Percentiles rank a stretch among this genome's conserved stretches.
phyloP scores from a whole-genome alignment of 2,113 vertebrate genomes.

The Cyprinodon brontotheroides region DNA sequence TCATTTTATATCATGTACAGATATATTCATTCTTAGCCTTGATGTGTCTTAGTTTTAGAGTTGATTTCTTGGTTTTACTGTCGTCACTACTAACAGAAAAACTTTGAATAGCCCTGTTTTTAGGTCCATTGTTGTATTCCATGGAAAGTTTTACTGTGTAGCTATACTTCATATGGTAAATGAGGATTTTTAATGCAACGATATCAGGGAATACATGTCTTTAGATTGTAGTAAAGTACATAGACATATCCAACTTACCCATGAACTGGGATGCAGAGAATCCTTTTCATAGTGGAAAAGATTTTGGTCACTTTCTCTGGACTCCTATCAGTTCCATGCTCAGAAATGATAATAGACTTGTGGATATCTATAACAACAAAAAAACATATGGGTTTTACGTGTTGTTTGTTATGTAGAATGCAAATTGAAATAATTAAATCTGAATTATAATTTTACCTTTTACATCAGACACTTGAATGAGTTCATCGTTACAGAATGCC shows the following conservation, averaged over 20 bases:
- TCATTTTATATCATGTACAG: too few species aligned
- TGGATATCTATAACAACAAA: slow-evolving; percentile 82
- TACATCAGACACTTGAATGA: slow-evolving; percentile 87
- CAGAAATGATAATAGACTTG: slow-evolving; percentile 89
- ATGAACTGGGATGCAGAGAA: slow-evolving; percentile 88
- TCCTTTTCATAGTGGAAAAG: slow-evolving; percentile 89
- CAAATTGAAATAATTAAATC: neutral
- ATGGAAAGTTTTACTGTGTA: neutral
- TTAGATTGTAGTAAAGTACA: neutral
- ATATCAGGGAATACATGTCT: neutral
- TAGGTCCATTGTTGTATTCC: neutral
- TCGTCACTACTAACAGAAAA: too few species aligned
- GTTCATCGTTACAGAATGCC: slow-evolving; percentile 89
- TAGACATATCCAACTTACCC: slow-evolving; percentile 77
- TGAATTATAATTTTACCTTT: slow-evolving; percentile 73
- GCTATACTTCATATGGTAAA: neutral
- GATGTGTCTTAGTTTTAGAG: too few species aligned
- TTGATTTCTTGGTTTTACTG: too few species aligned
- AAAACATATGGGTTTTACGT: neutral
- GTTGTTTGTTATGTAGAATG: neutral
- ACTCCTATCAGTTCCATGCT: slow-evolving; percentile 85
- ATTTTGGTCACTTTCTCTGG: slow-evolving; percentile 81
- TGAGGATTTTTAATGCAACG: neutral
- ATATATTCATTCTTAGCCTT: too few species aligned
- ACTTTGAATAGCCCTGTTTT: neutral